Base-by-base conservation (phyloP, 1,140 invertebrate species). In the Penaeus vannamei region DNA sequence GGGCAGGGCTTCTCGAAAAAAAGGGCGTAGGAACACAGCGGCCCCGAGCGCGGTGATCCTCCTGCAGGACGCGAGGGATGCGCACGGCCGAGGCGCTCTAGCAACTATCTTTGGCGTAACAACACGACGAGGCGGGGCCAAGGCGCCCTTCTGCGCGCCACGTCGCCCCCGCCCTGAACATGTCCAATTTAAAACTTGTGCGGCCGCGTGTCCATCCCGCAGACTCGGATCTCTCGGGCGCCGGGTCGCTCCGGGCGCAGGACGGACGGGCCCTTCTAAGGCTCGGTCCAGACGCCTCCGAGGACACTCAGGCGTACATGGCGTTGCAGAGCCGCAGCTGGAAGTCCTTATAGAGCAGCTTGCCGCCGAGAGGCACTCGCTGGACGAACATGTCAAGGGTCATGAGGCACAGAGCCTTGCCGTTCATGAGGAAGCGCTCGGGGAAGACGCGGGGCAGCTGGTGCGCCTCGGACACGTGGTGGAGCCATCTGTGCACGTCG, bases 381-480 rank as follows among this genome's bases (percentile, higher is more conserved):
- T 94, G 93, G 2, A 95, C 93, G 93, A 96, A 96, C 96, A 96
- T 96, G 61, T 95, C 94, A 4, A 95, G 93, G 32, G 94, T 95
- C 96, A 96, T 96, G 69, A 96, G 94, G 90, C 96, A 96, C 5
- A 96, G 93, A 8, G 95, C 96, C 92, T 96, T 96, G 42, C 96
- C 96, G 92, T 96, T 96, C 96, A 96, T 96, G 3, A 95, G 94
- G 92, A 96, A 96, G 85, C 96, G 92, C 64, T 95, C 95, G 82
- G 92, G 92, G 83, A 92, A 93, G 86, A 94, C 94, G 87, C 93
- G 93, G 26, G 94, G 95, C 1, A 96, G 93, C 2, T 94, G 94
- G 90, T 96, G 95, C 8, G 94, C 93, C 0, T 93, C 93, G 1
- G 95, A 94, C 92, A 95, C 94, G 89, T 93, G 93, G 59, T 94